A percentile compares a stretch with the other conserved stretches of the same genome.
These are phyloP conservation scores for Microcebus ravelobensis DNA, from an alignment of 2,113 vertebrate genomes.

Conservation along the genomic window DNA sequence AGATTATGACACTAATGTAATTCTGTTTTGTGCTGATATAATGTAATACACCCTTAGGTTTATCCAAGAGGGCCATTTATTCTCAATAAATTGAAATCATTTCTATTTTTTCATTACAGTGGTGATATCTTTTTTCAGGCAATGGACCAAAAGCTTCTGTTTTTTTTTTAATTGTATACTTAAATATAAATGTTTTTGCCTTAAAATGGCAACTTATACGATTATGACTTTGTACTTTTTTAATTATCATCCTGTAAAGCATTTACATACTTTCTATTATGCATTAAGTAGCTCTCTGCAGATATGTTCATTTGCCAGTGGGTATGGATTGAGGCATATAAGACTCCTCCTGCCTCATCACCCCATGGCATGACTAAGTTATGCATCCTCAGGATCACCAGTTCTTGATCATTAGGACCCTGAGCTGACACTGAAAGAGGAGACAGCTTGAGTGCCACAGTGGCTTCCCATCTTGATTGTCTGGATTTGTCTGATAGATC, in stretches of 20 bases:
- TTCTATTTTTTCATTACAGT: constrained; percentile 56
- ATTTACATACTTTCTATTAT: not conserved
- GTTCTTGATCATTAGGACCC: not conserved
- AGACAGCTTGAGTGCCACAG: not conserved
- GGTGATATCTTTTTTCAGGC: constrained; percentile 39
- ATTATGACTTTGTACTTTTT: constrained; percentile 38
- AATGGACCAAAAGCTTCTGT: not conserved
- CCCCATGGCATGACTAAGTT: not conserved
- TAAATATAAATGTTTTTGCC: constrained; percentile 37
- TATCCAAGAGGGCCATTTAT: constrained; percentile 41
- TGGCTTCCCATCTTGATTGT: not conserved
- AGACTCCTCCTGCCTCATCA: not conserved
- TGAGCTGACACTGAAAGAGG: not conserved
- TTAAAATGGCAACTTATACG: constrained; percentile 36
- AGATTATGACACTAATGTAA: constrained; percentile 48
- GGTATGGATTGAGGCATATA: not conserved
- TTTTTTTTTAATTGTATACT: not conserved
- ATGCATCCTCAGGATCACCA: not conserved
- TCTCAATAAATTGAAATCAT: constrained; percentile 57
- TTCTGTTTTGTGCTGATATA: constrained; percentile 56
- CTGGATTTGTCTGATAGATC: not conserved
- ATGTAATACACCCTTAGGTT: constrained; percentile 36
- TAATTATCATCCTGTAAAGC: not conserved
- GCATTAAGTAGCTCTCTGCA: not conserved
- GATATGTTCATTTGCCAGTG: not conserved